Conservation (phyloP, 2,888 invertebrate species). For the Hypolimnas misippus region DNA sequence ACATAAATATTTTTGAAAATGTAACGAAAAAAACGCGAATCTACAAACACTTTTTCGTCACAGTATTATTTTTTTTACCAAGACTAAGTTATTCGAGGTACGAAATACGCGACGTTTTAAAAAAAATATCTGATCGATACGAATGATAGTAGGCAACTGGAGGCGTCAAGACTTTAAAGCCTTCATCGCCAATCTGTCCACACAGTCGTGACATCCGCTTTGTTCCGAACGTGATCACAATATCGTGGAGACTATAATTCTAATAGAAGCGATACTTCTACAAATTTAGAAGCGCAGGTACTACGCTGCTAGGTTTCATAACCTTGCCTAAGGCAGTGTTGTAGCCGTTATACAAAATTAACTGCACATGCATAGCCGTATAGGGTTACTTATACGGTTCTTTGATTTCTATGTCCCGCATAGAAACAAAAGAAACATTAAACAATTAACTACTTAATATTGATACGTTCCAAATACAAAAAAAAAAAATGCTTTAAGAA, state of each 20-base stretch:
- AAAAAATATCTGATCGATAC: slow-evolving; percentile 62
- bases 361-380: slow-evolving; percentile 55
- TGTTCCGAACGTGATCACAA: slow-evolving; percentile 69
- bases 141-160: slow-evolving; percentile 66
- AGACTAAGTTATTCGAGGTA: neutral
- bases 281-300: slow-evolving; percentile 62
- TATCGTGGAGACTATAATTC: slow-evolving; percentile 54
- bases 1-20: neutral
- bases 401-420: slow-evolving; percentile 12
- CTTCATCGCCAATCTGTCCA: slow-evolving; percentile 70
- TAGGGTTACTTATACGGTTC: slow-evolving; percentile 23
- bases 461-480: neutral
- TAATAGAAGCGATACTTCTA: slow-evolving; percentile 57
- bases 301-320: slow-evolving; percentile 53
- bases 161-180: slow-evolving; percentile 53
- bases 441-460: neutral
- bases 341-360: slow-evolving; percentile 72
- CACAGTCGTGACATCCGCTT: slow-evolving; percentile 75
- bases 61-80: neutral
- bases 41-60: neutral
- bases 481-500: neutral
- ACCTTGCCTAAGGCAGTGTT: slow-evolving; percentile 62
- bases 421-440: neutral
- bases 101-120: neutral
- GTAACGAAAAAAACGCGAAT: too few relatives aligned